A percentile compares a stretch with the other conserved stretches of the same genome.
phyloP scores from a whole-genome alignment of 2,888 invertebrate species.

The Morpho deidamia region DNA sequence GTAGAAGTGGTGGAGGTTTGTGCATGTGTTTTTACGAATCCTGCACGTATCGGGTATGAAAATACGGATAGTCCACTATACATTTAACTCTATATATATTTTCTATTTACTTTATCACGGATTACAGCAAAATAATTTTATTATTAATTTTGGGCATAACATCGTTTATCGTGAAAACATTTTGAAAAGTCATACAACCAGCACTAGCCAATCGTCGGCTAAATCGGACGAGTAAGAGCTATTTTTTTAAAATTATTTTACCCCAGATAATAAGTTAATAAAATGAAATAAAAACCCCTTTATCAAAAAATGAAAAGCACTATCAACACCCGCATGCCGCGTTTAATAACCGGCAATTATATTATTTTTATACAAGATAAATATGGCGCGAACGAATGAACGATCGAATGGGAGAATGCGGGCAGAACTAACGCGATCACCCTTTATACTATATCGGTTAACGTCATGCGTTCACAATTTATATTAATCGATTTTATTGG shows the following conservation, averaged over 20 bases:
- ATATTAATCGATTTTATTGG: conserved; percentile 23
- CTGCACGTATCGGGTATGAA: no score
- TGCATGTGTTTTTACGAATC: no score
- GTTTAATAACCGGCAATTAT: conserved; percentile 70
- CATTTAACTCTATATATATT: no score
- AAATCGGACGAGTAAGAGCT: neutral
- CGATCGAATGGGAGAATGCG: conserved; percentile 49
- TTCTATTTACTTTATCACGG: no score
- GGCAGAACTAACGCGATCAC: conserved; percentile 67
- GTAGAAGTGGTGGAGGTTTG: no score
- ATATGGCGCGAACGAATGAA: conserved; percentile 34
- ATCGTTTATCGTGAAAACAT: no score
- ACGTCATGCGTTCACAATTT: conserved; percentile 25
- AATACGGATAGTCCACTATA: no score
- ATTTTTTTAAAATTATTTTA: neutral
- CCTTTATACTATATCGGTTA: conserved; percentile 47
- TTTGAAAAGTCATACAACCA: no score
- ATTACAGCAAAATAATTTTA: no score
- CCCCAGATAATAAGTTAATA: neutral
- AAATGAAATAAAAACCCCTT: conserved; percentile 21
- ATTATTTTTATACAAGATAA: conserved; percentile 68
- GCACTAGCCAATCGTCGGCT: no score
- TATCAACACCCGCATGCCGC: conserved; percentile 56
- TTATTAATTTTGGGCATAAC: no score
- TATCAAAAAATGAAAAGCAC: conserved; percentile 18